A percentile compares a stretch with the other conserved stretches of the same genome.
These are phyloP conservation scores for Drosophila elegans DNA, from an alignment of 1,140 invertebrate species.

Conservation along the genomic window DNA sequence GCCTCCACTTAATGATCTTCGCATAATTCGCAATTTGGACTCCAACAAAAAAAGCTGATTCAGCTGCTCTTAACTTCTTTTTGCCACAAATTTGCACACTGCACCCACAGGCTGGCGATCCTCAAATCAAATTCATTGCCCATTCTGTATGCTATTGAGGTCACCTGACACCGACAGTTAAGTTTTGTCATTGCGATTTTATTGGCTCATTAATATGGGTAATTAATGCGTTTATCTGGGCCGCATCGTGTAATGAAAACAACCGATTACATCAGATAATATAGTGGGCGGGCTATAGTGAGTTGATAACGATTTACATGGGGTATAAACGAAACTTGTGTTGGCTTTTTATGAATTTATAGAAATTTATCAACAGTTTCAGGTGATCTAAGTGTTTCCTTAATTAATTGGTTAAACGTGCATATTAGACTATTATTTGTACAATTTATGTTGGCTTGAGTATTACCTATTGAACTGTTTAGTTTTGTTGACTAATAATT, in stretches of 20 bases:
- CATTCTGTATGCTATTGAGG: slow-evolving; percentile 58
- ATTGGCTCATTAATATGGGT: slow-evolving; percentile 63
- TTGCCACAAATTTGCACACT: not conserved
- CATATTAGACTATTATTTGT: too few species aligned
- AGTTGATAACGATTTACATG: slow-evolving; percentile 26
- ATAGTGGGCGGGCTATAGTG: slow-evolving; percentile 4
- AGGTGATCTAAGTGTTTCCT: not conserved
- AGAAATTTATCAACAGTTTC: not conserved
- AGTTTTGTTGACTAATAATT: not conserved
- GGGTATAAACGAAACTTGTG: not conserved
- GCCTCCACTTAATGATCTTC: slow-evolving; percentile 32
- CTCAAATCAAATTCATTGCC: slow-evolving; percentile 71
- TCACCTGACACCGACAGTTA: slow-evolving; percentile 58
- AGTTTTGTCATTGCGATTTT: slow-evolving; percentile 54
- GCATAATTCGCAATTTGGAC: not conserved
- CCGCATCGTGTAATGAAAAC: slow-evolving; percentile 63
- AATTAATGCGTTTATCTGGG: slow-evolving; percentile 69
- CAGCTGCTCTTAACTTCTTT: not conserved
- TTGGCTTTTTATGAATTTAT: not conserved
- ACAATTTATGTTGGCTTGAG: too few species aligned
- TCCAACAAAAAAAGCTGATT: slow-evolving; percentile 2
- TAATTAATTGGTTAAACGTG: too few species aligned
- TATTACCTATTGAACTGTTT: too few species aligned
- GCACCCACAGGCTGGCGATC: slow-evolving; percentile 22
- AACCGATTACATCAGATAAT: slow-evolving; percentile 74